Percentiles rank a stretch among this genome's conserved stretches.
These are phyloP conservation scores for Oreochromis mossambicus DNA, from an alignment of 2,797 vertebrate genomes.

Conservation along the genomic window DNA sequence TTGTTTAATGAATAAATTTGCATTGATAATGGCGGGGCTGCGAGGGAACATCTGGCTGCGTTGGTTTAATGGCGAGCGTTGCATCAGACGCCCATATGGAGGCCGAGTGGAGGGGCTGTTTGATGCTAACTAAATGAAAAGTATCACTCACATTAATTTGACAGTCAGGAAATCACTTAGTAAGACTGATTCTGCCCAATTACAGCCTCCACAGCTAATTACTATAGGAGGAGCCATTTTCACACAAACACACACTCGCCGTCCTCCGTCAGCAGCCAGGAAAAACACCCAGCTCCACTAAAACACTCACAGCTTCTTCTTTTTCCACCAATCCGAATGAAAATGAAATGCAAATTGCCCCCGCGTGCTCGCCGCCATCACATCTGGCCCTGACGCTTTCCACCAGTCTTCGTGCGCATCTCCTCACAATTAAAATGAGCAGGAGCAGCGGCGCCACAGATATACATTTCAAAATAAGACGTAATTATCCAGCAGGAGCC, in stretches of 20 bases:
- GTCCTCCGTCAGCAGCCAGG: neutral
- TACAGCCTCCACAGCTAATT: conserved; percentile 67
- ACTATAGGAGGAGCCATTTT: conserved; percentile 58
- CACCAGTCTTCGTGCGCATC: conserved; percentile 42
- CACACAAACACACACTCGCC: neutral
- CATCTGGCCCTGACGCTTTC: conserved; percentile 62
- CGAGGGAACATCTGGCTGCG: conserved; percentile 75
- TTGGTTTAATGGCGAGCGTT: conserved; percentile 67
- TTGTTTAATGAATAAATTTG: conserved; percentile 84
- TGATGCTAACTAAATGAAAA: conserved; percentile 80
- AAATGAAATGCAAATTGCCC: conserved; percentile 70
- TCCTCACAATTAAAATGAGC: conserved; percentile 72
- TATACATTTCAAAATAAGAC: conserved; percentile 64
- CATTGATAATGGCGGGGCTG: conserved; percentile 72
- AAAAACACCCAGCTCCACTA: neutral
- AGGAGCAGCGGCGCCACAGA: neutral
- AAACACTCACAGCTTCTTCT: conserved; percentile 46
- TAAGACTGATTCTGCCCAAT: conserved; percentile 70
- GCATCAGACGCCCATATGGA: conserved; percentile 78
- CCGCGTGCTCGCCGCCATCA: conserved; percentile 29
- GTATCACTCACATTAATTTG: conserved; percentile 80
- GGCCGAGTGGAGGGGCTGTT: conserved; percentile 70
- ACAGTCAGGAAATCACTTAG: conserved; percentile 79
- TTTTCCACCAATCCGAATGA: conserved; percentile 30
- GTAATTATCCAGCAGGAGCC: conserved; percentile 53